These are phyloP conservation scores for Sericinus montela DNA, from an alignment of 2,888 invertebrate genomes.

Conservation along the genomic window DNA sequence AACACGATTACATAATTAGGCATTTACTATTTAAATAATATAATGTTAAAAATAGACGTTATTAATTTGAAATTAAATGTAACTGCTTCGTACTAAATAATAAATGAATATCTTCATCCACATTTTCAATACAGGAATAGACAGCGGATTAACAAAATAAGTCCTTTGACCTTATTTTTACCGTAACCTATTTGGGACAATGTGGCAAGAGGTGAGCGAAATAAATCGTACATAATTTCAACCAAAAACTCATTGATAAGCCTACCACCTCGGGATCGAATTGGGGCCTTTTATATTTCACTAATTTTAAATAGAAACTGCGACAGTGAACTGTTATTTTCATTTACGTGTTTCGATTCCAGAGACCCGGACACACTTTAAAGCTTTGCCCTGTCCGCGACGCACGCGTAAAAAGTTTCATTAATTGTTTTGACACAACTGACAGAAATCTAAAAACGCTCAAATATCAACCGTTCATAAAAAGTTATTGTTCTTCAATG, in stretches of 20 bases:
- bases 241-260: too few relatives aligned
- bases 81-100: too few relatives aligned
- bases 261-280: too few relatives aligned
- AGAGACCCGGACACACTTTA: background rate
- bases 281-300: too few relatives aligned
- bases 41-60: background rate
- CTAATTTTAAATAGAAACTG: background rate
- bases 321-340: background rate
- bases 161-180: too few relatives aligned
- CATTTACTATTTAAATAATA: slow-evolving; percentile 1
- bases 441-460: slow-evolving; percentile 7
- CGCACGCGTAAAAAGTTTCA: slow-evolving; percentile 7
- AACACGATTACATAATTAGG: slow-evolving; percentile 6
- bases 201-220: too few relatives aligned
- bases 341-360: background rate
- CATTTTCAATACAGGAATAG: too few relatives aligned
- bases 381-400: slow-evolving; percentile 5
- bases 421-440: slow-evolving; percentile 14
- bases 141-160: too few relatives aligned
- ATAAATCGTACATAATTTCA: too few relatives aligned
- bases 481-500: background rate
- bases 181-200: too few relatives aligned
- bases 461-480: slow-evolving; percentile 6
- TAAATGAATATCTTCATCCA: too few relatives aligned
- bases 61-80: slow-evolving; percentile 4